Percentiles rank a stretch among this genome's conserved stretches.
phyloP scores from a whole-genome alignment of 2,113 vertebrate species.

The Pelodiscus sinensis region DNA sequence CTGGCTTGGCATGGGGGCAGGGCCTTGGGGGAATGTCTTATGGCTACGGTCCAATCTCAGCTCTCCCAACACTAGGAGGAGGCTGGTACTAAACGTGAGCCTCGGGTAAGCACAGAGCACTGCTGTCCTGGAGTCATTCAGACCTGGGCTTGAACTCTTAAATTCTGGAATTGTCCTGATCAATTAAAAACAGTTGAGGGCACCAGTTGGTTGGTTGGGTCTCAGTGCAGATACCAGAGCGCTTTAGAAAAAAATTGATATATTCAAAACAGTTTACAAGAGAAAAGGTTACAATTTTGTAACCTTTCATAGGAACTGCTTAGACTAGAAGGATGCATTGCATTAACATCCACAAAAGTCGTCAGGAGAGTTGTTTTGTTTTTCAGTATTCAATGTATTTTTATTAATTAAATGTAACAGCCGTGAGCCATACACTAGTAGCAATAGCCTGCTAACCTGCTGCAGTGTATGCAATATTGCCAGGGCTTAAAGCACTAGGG shows the following conservation, averaged over 20 bases:
- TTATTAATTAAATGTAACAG: conserved; percentile 7
- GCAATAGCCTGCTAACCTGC: conserved; percentile 16
- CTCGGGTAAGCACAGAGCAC: too few species aligned
- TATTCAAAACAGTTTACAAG: background rate
- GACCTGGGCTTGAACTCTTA: too few species aligned
- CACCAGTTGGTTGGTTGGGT: background rate
- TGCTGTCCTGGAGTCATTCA: too few species aligned
- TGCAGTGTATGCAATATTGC: background rate
- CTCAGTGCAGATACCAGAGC: conserved; percentile 21
- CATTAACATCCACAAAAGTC: background rate
- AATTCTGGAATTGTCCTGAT: too few species aligned
- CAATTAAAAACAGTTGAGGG: too few species aligned
- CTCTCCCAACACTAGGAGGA: too few species aligned
- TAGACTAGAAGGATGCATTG: background rate
- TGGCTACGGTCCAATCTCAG: too few species aligned
- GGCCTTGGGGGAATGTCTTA: too few species aligned
- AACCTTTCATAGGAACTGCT: background rate
- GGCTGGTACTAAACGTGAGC: too few species aligned
- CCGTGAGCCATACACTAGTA: background rate
- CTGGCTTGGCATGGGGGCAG: too few species aligned
- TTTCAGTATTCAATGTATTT: background rate
- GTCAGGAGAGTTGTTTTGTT: background rate
- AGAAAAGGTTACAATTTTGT: too few species aligned
- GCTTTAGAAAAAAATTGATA: background rate
- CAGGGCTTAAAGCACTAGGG: conserved; percentile 1